A percentile compares a stretch with the other conserved stretches of the same genome.
phyloP scores from a whole-genome alignment of 35 echinoderm and acorn worm species.

The Heliocidaris tuberculata region DNA sequence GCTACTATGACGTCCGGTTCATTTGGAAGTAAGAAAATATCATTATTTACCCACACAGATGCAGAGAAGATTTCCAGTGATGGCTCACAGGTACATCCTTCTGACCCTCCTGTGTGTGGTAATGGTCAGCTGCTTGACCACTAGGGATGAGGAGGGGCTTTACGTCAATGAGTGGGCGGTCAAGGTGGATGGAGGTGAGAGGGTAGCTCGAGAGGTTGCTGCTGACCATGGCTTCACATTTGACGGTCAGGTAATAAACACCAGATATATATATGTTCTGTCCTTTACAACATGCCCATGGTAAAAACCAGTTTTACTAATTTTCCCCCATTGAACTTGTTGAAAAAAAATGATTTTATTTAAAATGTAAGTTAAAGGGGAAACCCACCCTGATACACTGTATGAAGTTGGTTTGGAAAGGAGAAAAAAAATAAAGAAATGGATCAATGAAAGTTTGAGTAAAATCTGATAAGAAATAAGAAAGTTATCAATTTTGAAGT shows the following conservation, averaged over 20 bases:
- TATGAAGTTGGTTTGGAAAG: no score
- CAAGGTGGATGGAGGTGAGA: constrained; percentile 58
- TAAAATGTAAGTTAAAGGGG: no score
- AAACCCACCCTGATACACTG: no score
- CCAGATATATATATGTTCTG: background rate
- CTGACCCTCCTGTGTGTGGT: background rate
- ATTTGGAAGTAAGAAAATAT: no score
- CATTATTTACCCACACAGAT: no score
- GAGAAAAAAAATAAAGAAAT: no score
- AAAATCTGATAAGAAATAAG: no score
- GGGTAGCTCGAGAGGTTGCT: constrained; percentile 59
- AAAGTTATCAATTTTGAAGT: no score
- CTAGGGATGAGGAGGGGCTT: background rate
- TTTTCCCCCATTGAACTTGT: no score
- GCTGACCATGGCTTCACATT: constrained; percentile 58
- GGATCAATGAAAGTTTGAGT: no score
- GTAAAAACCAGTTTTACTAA: background rate
- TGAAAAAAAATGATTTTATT: no score
- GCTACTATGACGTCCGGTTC: no score
- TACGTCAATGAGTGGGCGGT: constrained; percentile 80
- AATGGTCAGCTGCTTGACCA: background rate
- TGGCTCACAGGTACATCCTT: background rate
- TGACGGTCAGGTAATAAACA: constrained; percentile 54
- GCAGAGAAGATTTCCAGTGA: background rate
- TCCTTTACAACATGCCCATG: background rate